phyloP scores from a whole-genome alignment of 2,888 invertebrate genomes.

The Mesoligia furuncula region DNA sequence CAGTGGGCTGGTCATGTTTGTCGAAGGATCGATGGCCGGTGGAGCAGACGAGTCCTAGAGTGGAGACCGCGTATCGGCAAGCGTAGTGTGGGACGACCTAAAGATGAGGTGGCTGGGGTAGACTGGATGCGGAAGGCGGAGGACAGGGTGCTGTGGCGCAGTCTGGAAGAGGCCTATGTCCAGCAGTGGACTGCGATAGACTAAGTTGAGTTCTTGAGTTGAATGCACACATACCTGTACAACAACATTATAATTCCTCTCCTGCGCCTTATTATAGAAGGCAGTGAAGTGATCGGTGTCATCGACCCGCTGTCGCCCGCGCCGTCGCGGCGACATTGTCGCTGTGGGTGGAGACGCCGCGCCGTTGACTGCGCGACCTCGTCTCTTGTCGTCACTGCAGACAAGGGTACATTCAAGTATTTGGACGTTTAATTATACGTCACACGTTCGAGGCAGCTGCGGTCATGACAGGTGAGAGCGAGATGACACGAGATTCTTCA shows the following conservation, averaged over 20 bases:
- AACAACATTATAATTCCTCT: conserved; percentile 80
- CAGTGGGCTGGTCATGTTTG: no score
- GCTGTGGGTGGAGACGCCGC: conserved; percentile 71
- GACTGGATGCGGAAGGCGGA: no score
- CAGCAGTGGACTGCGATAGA: no score
- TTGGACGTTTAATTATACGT: not conserved
- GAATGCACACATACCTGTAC: conserved; percentile 83
- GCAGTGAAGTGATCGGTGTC: conserved; percentile 83
- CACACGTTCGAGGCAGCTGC: not conserved
- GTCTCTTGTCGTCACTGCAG: conserved; percentile 72
- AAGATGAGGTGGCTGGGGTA: no score
- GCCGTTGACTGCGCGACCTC: conserved; percentile 77
- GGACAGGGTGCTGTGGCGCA: no score
- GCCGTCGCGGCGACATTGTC: conserved; percentile 74
- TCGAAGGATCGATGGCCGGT: no score
- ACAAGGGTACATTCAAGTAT: conserved; percentile 29
- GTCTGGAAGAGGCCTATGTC: no score
- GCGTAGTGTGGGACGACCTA: no score
- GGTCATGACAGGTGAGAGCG: not conserved
- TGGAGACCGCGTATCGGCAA: no score
- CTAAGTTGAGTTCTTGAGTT: no score
- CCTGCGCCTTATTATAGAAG: conserved; percentile 79
- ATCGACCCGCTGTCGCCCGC: conserved; percentile 75
- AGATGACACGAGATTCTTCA: not conserved
- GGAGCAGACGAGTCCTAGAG: no score